These are phyloP conservation scores for Aix galericulata DNA, from an alignment of 2,113 vertebrate species.

Conservation along the genomic window DNA sequence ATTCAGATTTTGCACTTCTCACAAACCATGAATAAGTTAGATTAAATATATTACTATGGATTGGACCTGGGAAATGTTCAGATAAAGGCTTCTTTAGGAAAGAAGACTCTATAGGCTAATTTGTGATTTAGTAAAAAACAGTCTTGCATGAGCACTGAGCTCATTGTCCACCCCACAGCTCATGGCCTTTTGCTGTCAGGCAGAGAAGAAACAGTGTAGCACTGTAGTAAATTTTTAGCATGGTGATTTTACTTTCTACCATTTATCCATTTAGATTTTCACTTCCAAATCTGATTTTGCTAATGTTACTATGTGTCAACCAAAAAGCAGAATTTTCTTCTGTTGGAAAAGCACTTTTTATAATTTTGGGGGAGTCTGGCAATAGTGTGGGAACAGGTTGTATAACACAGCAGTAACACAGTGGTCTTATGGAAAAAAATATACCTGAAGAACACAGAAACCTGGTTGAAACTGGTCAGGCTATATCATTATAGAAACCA, in stretches of 20 bases:
- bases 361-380: neutral
- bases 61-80: neutral
- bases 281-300: neutral
- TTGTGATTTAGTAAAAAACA: neutral
- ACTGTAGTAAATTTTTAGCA: neutral
- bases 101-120: neutral
- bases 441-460: neutral
- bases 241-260: neutral
- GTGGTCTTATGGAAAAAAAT: neutral
- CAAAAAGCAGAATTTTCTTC: neutral
- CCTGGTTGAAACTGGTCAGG: neutral
- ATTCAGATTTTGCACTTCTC: slow-evolving; percentile 3
- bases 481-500: neutral
- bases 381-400: neutral
- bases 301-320: neutral
- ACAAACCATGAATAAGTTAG: neutral
- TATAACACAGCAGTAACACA: neutral
- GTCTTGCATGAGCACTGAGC: neutral
- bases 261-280: neutral
- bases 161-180: neutral
- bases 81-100: neutral
- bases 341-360: neutral
- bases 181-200: neutral
- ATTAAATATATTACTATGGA: neutral
- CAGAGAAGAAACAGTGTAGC: neutral